Percentiles rank a stretch among this genome's conserved stretches.
Conservation (phyloP, 2,888 invertebrate species). For the Orthosia cruda region DNA sequence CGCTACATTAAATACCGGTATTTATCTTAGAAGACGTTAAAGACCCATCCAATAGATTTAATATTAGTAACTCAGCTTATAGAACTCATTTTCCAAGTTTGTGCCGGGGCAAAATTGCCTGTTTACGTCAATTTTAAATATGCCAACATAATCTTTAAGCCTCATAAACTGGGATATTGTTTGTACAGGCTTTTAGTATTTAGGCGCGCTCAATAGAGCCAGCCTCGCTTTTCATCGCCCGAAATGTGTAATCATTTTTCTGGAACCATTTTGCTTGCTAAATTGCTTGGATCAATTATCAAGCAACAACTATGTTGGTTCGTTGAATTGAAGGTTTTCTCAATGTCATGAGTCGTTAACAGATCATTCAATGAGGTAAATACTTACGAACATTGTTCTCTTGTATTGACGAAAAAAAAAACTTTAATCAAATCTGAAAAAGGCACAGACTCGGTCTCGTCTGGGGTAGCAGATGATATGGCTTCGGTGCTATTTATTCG, state of each 20-base stretch:
- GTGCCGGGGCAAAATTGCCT: conserved; percentile 23
- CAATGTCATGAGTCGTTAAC: conserved; percentile 21
- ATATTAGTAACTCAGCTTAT: conserved; percentile 18
- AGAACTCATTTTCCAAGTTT: conserved; percentile 27
- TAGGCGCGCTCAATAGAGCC: conserved; percentile 42
- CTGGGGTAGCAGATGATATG: conserved; percentile 24
- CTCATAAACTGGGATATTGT: conserved; percentile 58
- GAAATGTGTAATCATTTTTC: conserved; percentile 43
- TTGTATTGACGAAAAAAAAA: conserved; percentile 9
- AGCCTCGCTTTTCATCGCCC: conserved; percentile 43
- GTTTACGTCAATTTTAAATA: conserved; percentile 53
- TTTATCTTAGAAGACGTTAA: neutral
- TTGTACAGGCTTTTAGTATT: conserved; percentile 52
- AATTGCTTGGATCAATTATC: conserved; percentile 40
- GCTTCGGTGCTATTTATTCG: conserved; percentile 28
- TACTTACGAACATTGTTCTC: conserved; percentile 4
- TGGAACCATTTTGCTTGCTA: conserved; percentile 41
- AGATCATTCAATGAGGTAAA: conserved; percentile 23
- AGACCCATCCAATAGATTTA: conserved; percentile 12
- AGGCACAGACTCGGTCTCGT: neutral
- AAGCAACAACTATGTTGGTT: conserved; percentile 5
- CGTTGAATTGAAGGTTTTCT: conserved; percentile 18
- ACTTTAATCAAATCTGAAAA: conserved; percentile 20
- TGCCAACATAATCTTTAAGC: conserved; percentile 45
- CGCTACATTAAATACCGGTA: neutral